Evolutionary conservation across 2,113 vertebrate genomes (phyloP).

Genomic region (Cyprinus carpio): DNA sequence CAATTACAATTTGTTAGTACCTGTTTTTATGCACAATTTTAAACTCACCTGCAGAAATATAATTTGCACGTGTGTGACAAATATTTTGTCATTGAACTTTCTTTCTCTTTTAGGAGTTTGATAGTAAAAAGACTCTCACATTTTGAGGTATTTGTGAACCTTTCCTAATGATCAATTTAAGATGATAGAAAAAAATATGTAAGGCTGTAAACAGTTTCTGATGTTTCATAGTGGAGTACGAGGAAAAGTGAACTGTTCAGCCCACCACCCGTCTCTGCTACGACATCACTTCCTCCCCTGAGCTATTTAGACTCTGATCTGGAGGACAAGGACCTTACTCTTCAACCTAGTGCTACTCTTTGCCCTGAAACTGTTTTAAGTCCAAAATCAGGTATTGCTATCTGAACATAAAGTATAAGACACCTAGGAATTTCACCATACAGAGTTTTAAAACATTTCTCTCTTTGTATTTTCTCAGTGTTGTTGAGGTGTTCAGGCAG

Average conservation of each 20-base stretch:
- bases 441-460: neutral
- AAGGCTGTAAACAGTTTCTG: slow-evolving; percentile 20
- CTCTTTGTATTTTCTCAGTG: slow-evolving; percentile 43
- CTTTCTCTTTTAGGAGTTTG: slow-evolving; percentile 70
- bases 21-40: neutral
- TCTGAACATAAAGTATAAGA: neutral
- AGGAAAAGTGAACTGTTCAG: slow-evolving; percentile 65
- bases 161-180: neutral
- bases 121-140: slow-evolving; percentile 71
- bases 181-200: neutral
- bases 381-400: slow-evolving; percentile 31
- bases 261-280: slow-evolving; percentile 54
- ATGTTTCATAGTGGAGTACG: slow-evolving; percentile 60
- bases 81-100: neutral
- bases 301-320: slow-evolving; percentile 56
- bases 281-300: slow-evolving; percentile 71
- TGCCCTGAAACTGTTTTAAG: slow-evolving; percentile 57
- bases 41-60: neutral
- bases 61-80: neutral
- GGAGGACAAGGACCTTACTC: slow-evolving; percentile 61
- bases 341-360: slow-evolving; percentile 67
- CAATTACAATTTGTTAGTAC: neutral
- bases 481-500: slow-evolving; percentile 71
- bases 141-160: slow-evolving; percentile 63
- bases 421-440: neutral